Percentiles rank a stretch among this genome's conserved stretches.
These are phyloP conservation scores for Chrysolina haemoptera DNA, from an alignment of 2,888 invertebrate genomes.

Conservation along the genomic window DNA sequence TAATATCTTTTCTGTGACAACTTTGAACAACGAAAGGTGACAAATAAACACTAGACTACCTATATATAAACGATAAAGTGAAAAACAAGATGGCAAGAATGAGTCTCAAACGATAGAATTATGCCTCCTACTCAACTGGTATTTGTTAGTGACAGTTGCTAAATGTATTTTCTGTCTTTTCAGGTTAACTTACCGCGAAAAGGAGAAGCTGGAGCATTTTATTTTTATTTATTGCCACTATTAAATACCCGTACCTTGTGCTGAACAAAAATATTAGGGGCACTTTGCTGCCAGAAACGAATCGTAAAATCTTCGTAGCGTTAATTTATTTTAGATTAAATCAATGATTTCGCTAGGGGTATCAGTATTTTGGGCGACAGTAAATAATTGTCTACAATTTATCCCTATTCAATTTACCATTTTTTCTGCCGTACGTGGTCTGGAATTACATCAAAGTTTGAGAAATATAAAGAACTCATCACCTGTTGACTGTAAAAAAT, in stretches of 20 bases:
- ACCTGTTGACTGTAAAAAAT: too few relatives aligned
- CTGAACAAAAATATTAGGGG: conserved; percentile 42
- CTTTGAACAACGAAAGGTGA: conserved; percentile 43
- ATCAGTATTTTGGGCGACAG: too few relatives aligned
- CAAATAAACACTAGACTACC: conserved; percentile 46
- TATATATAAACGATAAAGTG: conserved; percentile 35
- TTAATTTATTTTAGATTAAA: not conserved
- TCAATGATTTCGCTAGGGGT: not conserved
- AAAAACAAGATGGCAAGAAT: conserved; percentile 34
- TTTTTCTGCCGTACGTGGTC: too few relatives aligned
- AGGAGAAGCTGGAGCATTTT: conserved; percentile 52
- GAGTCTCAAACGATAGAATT: conserved; percentile 45
- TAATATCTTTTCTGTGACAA: conserved; percentile 42
- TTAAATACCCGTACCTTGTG: conserved; percentile 43
- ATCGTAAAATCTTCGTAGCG: not conserved
- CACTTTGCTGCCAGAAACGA: conserved; percentile 10
- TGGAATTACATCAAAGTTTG: too few relatives aligned
- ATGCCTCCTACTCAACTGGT: conserved; percentile 48
- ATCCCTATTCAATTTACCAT: too few relatives aligned
- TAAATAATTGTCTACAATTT: too few relatives aligned
- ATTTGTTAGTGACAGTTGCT: conserved; percentile 55
- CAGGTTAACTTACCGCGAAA: conserved; percentile 53
- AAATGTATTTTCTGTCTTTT: conserved; percentile 55
- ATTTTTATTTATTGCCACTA: conserved; percentile 51
- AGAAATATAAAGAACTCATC: too few relatives aligned